Base-by-base conservation (phyloP, 2,888 invertebrate genomes). In the Poecilobothrus nobilitatus region DNA sequence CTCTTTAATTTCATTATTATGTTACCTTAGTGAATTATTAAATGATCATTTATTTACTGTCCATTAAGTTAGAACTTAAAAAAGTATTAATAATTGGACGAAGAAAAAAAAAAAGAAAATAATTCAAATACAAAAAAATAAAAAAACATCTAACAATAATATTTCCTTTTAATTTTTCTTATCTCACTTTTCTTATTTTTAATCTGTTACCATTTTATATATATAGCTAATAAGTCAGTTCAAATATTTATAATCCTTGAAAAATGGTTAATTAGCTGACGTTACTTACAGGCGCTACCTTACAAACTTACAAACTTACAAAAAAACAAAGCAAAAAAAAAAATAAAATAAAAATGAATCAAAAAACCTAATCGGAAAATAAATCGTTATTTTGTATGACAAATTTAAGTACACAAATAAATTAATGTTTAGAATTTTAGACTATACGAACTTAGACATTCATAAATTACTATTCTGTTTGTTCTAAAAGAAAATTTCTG, bases 191-290 rank as follows among this genome's bases (percentile, higher is more conserved):
- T 53, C n/a, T 53, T 53, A 15, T 53, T 15, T 53, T 53, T 53
- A 53, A 53, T 53, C 53, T 53, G 53, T 27, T 27, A 53, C 9
- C 53, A 53, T 12, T 53, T 53, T 53, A 53, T 53, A 41, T 15
- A 27, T n/a, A n/a, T 15, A 53, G 53, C 15, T 53, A 53, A 53
- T 15, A 53, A 53, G 53, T 53, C 53, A 53, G 18, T 53, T 53
- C 15, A 53, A 53, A 53, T 53, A 53, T 53, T 53, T 53, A 53
- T 53, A 53, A 53, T 53, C 53, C 53, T 53, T 53, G 53, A 53
- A 15, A 53, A 53, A 53, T 53, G 53, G 53, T 53, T 53, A 53
- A 53, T 53, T 53, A 53, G 53, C 15, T 53, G 53, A 53, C 53
- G 53, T 53, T 53, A 53, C 53, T 18, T 53, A 53, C 15, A 53